Base-by-base conservation (phyloP, 2,797 vertebrate species). In the Poecilia gillii region DNA sequence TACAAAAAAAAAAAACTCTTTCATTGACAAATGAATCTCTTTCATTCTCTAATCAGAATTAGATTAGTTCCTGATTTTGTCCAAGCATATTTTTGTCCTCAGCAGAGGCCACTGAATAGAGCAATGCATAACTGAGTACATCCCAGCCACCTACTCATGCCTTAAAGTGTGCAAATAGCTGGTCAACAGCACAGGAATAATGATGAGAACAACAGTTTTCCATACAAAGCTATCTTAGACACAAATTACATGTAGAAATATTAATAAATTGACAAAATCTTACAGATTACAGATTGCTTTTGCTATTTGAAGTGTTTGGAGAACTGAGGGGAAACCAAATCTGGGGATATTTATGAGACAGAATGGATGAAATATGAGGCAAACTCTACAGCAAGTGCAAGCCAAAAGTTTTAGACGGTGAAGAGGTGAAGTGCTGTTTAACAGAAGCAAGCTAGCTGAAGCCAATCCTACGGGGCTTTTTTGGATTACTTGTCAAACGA, bases 131-230 rank as follows among this genome's bases (percentile, higher is more conserved):
- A 18, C 31, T 14, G 23, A 86, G 28, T 83, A 79, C n/a, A 85
- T 49, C 68, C 66, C 31, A 36, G 33, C 55, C 66, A 71, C 66
- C 72, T 36, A 59, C 23, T 80, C 53, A 5, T 77, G 76, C 76
- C 78, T 78, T 31, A 77, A 85, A 80, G 28, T 77, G 81, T 78
- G 66, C 49, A 81, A 84, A 80, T 76, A 77, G 31, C 47, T 1
- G 13, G 45, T 74, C 81, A 77, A 74, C 43, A 25, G 20, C 57
- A 53, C 33, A 68, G 36, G 51, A 47, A 20, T n/a, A 51, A 78
- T 46, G 28, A 78, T 36, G 18, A 57, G 55, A 57, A 70, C 33
- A 39, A 71, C 25, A 23, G 9, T 18, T 39, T 62, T 62, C 31
- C 1, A 13, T 57, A 33, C 46, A 47, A 53, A 77, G 53, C 53